Percentiles rank a stretch among this genome's conserved stretches.
Evolutionary conservation across 2,113 vertebrate species (phyloP).

Genomic region (Microcebus lehilahytsara): DNA sequence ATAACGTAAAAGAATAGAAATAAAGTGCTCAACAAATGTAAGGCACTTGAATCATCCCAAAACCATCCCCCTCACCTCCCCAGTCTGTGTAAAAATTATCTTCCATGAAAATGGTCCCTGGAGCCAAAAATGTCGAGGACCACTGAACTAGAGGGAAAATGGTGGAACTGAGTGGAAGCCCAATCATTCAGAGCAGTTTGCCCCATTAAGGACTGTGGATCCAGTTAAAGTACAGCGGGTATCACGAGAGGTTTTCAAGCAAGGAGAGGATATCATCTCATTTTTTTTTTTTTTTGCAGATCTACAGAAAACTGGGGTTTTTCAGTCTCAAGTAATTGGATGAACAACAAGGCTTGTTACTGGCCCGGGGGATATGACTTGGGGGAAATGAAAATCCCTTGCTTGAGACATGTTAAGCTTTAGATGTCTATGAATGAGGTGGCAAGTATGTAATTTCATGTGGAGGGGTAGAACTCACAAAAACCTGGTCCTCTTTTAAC

Average conservation of each 20-base stretch:
- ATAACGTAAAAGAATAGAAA: no score
- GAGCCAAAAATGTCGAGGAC: no score
- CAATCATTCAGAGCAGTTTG: rapidly evolving
- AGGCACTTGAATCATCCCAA: no score
- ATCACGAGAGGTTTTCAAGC: neutral
- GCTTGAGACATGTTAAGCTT: neutral
- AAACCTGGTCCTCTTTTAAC: neutral
- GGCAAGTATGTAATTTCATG: neutral
- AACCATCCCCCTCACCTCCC: no score
- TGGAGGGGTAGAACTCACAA: neutral
- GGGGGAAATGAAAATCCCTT: neutral
- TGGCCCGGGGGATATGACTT: neutral
- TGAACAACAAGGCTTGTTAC: neutral
- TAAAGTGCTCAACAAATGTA: no score
- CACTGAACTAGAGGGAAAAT: neutral
- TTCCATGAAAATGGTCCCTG: no score
- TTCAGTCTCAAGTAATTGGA: neutral
- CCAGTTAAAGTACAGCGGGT: neutral
- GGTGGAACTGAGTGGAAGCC: neutral
- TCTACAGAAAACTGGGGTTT: neutral
- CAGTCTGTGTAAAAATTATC: no score
- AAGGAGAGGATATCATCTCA: neutral
- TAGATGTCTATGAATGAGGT: neutral
- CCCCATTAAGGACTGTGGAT: no score
- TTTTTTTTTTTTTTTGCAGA: neutral